Evolutionary conservation across 2,113 vertebrate species (phyloP).

Genomic region (Taurulus bubalis): DNA sequence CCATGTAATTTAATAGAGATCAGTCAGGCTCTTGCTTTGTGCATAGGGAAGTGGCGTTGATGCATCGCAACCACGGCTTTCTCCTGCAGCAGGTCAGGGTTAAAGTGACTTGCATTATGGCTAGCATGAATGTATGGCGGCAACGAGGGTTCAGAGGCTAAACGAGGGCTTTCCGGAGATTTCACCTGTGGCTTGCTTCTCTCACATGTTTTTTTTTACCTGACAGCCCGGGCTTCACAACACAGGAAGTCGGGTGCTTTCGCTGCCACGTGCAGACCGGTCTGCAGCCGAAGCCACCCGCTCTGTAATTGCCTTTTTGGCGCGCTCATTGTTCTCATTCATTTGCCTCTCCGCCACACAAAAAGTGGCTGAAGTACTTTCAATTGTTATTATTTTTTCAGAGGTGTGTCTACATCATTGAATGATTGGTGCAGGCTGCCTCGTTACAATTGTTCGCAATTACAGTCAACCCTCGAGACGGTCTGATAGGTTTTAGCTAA

Average conservation of each 20-base stretch:
- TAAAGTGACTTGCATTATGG: slow-evolving; percentile 38
- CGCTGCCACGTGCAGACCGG: slow-evolving; percentile 42
- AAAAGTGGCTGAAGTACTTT: slow-evolving; percentile 58
- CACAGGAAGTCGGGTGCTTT: slow-evolving; percentile 44
- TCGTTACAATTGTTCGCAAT: slow-evolving; percentile 52
- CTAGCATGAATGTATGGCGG: slow-evolving; percentile 26
- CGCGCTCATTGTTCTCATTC: slow-evolving; percentile 65
- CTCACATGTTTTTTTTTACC: slow-evolving; percentile 3
- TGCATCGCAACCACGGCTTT: slow-evolving; percentile 49
- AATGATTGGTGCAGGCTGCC: slow-evolving; percentile 52
- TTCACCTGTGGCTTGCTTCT: slow-evolving; percentile 11
- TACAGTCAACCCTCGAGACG: slow-evolving; percentile 37
- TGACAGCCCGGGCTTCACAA: slow-evolving; percentile 40
- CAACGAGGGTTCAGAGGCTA: slow-evolving; percentile 9
- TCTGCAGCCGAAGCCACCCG: slow-evolving; percentile 30
- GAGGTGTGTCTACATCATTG: slow-evolving; percentile 57
- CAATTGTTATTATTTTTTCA: slow-evolving; percentile 64
- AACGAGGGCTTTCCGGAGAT: neutral
- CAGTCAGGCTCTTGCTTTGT: slow-evolving; percentile 64
- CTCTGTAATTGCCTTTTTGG: slow-evolving; percentile 69
- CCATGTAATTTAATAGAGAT: slow-evolving; percentile 82
- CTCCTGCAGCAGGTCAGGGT: slow-evolving; percentile 32
- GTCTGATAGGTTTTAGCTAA: slow-evolving; percentile 44
- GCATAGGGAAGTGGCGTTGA: slow-evolving; percentile 53
- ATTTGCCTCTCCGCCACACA: slow-evolving; percentile 57